Conservation (phyloP, 2,113 vertebrate species). For the Monopterus albus region DNA sequence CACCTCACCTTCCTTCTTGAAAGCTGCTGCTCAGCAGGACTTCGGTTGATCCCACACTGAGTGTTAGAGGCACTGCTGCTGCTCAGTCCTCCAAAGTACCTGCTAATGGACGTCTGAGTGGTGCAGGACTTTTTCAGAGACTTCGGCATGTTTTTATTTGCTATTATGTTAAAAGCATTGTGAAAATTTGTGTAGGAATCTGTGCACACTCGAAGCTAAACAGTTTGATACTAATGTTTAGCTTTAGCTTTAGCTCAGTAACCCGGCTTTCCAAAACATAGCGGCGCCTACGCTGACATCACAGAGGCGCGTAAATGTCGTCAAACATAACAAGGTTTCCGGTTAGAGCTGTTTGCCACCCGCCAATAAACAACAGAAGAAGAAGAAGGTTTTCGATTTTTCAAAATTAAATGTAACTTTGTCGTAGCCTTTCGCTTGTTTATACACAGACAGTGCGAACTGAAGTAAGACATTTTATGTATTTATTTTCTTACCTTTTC, state of each 20-base stretch:
- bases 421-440: not conserved
- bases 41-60: constrained; percentile 33
- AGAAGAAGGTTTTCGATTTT: not conserved
- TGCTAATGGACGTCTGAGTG: constrained; percentile 83
- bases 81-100: constrained; percentile 77
- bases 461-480: too few relatives aligned
- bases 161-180: not conserved
- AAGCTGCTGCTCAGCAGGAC: constrained; percentile 16
- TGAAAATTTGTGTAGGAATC: accelerated
- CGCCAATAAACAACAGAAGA: accelerated
- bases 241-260: not conserved
- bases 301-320: constrained; percentile 51
- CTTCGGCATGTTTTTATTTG: constrained; percentile 69
- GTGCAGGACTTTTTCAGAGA: constrained; percentile 66
- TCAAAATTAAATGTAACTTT: constrained; percentile 7
- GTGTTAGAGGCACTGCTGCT: constrained; percentile 25
- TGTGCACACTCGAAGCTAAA: accelerated
- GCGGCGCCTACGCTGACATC: constrained; percentile 54
- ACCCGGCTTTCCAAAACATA: constrained; percentile 46
- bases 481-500: not conserved
- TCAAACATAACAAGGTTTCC: too few relatives aligned
- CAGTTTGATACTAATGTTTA: not conserved
- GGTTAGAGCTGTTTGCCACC: too few relatives aligned
- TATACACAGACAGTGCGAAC: not conserved
- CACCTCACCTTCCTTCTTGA: constrained; percentile 67